Evolutionary conservation across 2,888 invertebrate species (phyloP).

Genomic region (Parnassius smintheus): DNA sequence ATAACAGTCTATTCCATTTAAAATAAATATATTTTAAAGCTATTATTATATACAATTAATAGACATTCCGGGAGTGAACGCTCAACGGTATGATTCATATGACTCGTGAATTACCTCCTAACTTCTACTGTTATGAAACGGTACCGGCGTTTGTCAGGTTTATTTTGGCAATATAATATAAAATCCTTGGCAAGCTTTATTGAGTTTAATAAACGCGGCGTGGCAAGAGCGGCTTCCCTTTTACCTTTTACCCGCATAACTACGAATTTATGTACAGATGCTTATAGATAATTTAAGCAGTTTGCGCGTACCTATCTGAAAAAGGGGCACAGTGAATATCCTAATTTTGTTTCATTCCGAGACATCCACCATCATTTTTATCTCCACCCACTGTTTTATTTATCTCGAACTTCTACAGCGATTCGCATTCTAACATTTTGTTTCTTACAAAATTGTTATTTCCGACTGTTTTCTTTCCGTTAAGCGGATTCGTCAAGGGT

Average conservation of each 20-base stretch:
- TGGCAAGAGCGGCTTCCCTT: constrained; percentile 29
- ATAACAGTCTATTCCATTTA: too few species aligned
- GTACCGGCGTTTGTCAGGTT: constrained; percentile 29
- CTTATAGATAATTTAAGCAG: constrained; percentile 67
- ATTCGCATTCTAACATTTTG: constrained; percentile 73
- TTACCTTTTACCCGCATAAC: constrained; percentile 34
- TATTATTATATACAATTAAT: constrained; percentile 21
- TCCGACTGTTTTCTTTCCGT: constrained; percentile 72
- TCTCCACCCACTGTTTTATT: constrained; percentile 75
- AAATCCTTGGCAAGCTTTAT: constrained; percentile 27
- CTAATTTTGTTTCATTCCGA: constrained; percentile 75
- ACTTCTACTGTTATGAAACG: constrained; percentile 25
- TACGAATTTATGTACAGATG: constrained; percentile 51
- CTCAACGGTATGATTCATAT: constrained; percentile 27
- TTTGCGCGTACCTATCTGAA: constrained; percentile 48
- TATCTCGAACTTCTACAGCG: constrained; percentile 69
- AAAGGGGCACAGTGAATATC: constrained; percentile 69
- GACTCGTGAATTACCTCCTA: constrained; percentile 23
- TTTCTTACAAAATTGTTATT: constrained; percentile 78
- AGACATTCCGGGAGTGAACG: constrained; percentile 17
- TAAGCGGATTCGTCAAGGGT: constrained; percentile 70
- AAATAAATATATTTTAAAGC: constrained; percentile 10
- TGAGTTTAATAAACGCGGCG: constrained; percentile 30
- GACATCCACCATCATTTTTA: constrained; percentile 79
- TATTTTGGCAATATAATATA: constrained; percentile 30